Evolutionary conservation across 64 coral and sea anemone species (phyloP).

Genomic region (Astreopora myriophthalma): DNA sequence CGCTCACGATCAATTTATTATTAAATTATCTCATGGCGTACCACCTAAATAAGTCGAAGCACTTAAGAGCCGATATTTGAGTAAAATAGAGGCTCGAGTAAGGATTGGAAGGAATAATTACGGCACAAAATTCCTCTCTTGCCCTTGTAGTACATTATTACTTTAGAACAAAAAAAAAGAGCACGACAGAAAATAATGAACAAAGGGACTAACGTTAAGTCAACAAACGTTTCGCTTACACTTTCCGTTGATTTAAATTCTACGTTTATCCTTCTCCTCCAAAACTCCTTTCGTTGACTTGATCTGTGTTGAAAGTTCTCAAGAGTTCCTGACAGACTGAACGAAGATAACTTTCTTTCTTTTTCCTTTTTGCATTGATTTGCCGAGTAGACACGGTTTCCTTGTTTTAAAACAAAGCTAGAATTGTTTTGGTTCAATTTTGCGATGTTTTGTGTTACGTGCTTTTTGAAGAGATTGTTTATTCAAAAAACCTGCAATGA

Average conservation of each 20-base stretch:
- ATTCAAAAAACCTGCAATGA: slow-evolving; percentile 10
- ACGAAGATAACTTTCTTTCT: background rate
- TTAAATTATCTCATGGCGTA: background rate
- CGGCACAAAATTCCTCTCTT: background rate
- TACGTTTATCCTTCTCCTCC: background rate
- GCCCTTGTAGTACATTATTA: too few relatives aligned
- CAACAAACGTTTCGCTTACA: slow-evolving; percentile 14
- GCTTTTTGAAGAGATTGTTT: slow-evolving; percentile 26
- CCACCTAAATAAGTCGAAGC: background rate
- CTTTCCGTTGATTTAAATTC: background rate
- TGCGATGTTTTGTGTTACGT: slow-evolving; percentile 42
- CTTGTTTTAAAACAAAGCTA: background rate
- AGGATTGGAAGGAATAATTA: background rate
- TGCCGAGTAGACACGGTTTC: background rate
- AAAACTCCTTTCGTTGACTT: background rate
- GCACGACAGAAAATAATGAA: background rate
- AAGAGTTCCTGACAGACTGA: background rate
- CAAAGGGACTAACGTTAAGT: background rate
- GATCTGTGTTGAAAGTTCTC: background rate
- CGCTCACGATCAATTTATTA: background rate
- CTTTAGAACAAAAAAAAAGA: background rate
- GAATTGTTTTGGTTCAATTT: slow-evolving; percentile 14
- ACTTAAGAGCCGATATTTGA: background rate
- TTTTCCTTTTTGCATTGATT: slow-evolving; percentile 17
- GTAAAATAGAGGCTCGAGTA: background rate